Base-by-base conservation (phyloP, 2,113 vertebrate species). In the Pagrus major region DNA sequence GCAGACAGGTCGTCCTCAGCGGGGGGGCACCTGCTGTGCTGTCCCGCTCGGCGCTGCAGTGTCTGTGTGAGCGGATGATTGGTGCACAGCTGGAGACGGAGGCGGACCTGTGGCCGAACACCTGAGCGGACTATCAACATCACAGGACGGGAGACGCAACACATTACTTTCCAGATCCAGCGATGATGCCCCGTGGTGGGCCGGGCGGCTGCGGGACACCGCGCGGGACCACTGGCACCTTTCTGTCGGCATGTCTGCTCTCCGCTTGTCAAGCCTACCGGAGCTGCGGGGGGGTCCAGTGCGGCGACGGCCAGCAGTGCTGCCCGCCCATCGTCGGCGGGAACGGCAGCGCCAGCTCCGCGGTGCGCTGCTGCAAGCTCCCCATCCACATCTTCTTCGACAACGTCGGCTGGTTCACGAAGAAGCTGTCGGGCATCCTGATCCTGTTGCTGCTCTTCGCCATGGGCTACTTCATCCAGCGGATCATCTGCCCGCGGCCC, bases 381-480 rank as follows among this genome's bases (percentile, higher is more conserved):
- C 95, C 96, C 27, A 94, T 95, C 61, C 96, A 96, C 89, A 90
- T 96, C 27, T 96, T 98, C 90, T 95, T 97, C 72, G 96, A 97
- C 94, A 96, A 95, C 80, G 95, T 96, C 33, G 95, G 96, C 91
- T 97, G 96, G 96, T 92, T 97, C 31, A 96, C 96, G 52, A 94
- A 96, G 65, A 97, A 96, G 91, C 96, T 98, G 51, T 98, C 96
- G 3, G 97, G 97, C 72, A 95, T 98, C 77, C 94, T 97, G 44
- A 97, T 98, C 88, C 93, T 98, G 81, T 80, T 97, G 6, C 94
- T 97, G 68, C 96, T 98, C 63, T 98, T 97, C 74, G 96, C 96
- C 84, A 96, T 97, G 94, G 97, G 97, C 73, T 98, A 97, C 92
- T 97, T 97, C 89, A 94, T 98, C 83, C 97, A 98, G 93, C 93